These are phyloP conservation scores for Dallia pectoralis DNA, from an alignment of 2,797 vertebrate species.

Conservation along the genomic window DNA sequence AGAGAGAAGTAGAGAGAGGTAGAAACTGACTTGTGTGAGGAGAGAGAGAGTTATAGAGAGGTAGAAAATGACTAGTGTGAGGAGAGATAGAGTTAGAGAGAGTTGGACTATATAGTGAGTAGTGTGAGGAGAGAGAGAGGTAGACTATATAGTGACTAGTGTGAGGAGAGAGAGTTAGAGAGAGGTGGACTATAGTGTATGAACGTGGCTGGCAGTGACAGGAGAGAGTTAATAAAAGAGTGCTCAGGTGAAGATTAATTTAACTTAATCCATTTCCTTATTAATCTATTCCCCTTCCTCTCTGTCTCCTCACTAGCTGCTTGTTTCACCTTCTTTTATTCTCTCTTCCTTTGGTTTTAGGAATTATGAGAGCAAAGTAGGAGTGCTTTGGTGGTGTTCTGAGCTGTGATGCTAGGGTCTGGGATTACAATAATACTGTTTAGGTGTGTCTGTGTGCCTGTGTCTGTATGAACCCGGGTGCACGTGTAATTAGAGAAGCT, in stretches of 20 bases:
- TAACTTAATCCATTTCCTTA: conserved; percentile 33
- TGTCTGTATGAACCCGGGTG: conserved; percentile 18
- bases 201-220: neutral
- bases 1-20: too few relatives aligned
- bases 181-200: neutral
- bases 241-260: conserved; percentile 45
- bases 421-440: too few relatives aligned
- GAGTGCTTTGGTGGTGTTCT: neutral
- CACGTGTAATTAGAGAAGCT: neutral
- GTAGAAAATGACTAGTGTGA: too few relatives aligned
- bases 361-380: neutral
- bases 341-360: neutral
- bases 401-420: too few relatives aligned
- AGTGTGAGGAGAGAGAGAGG: conserved; percentile 22
- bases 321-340: neutral
- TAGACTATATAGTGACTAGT: conserved; percentile 52
- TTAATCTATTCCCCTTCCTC: conserved; percentile 43
- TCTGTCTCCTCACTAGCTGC: conserved; percentile 34
- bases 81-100: neutral
- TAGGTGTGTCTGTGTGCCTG: conserved; percentile 14
- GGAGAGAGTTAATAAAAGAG: conserved; percentile 1
- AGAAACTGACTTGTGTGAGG: too few relatives aligned
- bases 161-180: conserved; percentile 13
- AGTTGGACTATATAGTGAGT: conserved; percentile 52
- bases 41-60: neutral